Conservation (phyloP, 2,797 vertebrate genomes). For the Sus cebifrons region DNA sequence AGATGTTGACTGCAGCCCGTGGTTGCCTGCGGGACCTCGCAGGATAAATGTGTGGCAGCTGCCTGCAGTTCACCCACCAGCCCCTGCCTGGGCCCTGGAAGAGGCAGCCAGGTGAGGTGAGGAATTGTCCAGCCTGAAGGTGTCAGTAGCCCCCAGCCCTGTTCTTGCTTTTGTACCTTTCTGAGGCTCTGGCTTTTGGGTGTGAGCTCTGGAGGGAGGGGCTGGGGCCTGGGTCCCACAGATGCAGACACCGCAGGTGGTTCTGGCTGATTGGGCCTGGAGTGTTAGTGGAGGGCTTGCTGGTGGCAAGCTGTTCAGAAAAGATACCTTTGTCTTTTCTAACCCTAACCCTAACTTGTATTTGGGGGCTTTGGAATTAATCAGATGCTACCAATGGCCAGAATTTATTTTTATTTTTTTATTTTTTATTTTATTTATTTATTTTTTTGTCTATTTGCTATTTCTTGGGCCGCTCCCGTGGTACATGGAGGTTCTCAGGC, state of each 20-base stretch:
- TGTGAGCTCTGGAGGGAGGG: not conserved
- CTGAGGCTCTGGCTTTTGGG: not conserved
- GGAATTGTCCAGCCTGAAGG: not conserved
- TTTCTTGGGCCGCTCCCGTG: too few relatives aligned
- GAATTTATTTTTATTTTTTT: slow-evolving; percentile 35
- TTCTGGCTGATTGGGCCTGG: not conserved
- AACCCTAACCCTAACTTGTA: not conserved
- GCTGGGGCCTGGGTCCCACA: not conserved
- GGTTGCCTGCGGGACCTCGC: not conserved
- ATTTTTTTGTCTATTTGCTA: too few relatives aligned
- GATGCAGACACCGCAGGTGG: not conserved
- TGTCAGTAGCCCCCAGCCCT: not conserved
- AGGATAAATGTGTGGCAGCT: not conserved
- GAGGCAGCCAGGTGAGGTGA: not conserved
- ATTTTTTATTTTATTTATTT: not conserved
- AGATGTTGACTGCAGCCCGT: not conserved
- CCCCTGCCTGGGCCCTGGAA: not conserved
- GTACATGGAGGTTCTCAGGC: too few relatives aligned
- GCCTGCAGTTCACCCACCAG: too few relatives aligned
- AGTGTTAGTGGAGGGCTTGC: not conserved
- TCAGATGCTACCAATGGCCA: not conserved
- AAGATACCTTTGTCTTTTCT: not conserved
- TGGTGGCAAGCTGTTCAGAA: not conserved
- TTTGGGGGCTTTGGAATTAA: slow-evolving; percentile 24
- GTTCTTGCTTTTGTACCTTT: not conserved